These are phyloP conservation scores for Samia ricini DNA, from an alignment of 1,140 invertebrate species.

Conservation along the genomic window DNA sequence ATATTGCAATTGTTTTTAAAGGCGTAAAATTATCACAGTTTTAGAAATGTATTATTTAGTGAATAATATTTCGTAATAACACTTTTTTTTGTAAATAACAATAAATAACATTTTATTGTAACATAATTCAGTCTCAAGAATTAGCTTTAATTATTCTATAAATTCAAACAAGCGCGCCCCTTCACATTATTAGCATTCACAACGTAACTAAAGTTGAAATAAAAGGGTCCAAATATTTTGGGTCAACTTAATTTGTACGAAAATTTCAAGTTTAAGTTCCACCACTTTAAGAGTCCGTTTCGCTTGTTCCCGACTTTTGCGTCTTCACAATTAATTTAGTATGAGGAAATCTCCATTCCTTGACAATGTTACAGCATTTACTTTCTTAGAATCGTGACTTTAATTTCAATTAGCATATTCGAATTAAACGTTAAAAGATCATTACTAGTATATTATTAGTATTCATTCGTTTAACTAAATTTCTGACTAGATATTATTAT, in stretches of 20 bases:
- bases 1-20: no score
- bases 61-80: background rate
- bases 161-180: constrained; percentile 62
- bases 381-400: constrained; percentile 40
- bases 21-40: no score
- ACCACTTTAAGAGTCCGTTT: constrained; percentile 60
- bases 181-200: constrained; percentile 73
- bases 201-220: constrained; percentile 60
- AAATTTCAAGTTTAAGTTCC: constrained; percentile 66
- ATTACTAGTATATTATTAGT: no score
- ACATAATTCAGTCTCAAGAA: constrained; percentile 58
- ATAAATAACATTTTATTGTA: constrained; percentile 39
- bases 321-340: constrained; percentile 68
- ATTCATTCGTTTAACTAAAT: background rate
- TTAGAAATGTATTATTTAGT: no score
- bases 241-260: constrained; percentile 61
- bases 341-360: constrained; percentile 67
- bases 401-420: constrained; percentile 29
- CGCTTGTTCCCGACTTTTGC: constrained; percentile 35
- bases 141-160: constrained; percentile 74
- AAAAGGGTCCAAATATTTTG: constrained; percentile 72
- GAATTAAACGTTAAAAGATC: background rate
- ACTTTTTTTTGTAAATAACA: constrained; percentile 23
- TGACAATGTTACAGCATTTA: constrained; percentile 61
- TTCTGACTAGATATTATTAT: background rate